Base-by-base conservation (phyloP, 1,140 invertebrate species). In the Nephila pilipes region DNA sequence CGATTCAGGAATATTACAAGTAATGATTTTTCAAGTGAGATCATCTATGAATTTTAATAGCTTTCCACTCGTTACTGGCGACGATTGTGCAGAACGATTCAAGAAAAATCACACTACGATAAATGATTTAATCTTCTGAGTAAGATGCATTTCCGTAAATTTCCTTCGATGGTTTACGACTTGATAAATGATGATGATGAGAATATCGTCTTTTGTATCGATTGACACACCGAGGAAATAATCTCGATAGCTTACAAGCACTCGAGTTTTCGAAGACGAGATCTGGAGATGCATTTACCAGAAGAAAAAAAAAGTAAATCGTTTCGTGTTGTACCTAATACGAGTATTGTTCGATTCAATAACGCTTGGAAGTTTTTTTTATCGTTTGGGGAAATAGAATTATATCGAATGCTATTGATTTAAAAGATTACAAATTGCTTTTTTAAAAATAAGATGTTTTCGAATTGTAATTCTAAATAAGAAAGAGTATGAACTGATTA, bases 21-120 rank as follows among this genome's bases (percentile, higher is more conserved):
- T 63, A 63, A 63, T 63, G 60, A 63, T 63, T 63, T 46, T 63
- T 63, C 60, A 63, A 63, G n/a, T n/a, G 60, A 12, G 60, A 63
- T 63, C 60, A 22, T n/a, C 60, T 63, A 63, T 63, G 60, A 63
- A 63, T 63, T 25, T 63, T 63, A 63, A 63, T 63, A 63, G 60
- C 60, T 63, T 63, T 63, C n/a, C 60, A 63, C 22, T 60, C n/a
- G 58, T 8, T 22, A 20, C n/a, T n/a, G 18, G n/a, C 22, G n/a
- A 8, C 8, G 60, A 10, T n/a, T 63, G 8, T 25, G 60, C 6
- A 63, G 60, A 63, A 22, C 10, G 60, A 63, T 10, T 10, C 60
- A 0, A 63, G 60, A 63, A 25, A 63, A 63, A 63, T 63, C 22
- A n/a, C n/a, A 63, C 1, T 22, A n/a, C 60, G n/a, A 63, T 63